These are phyloP conservation scores for Lasioglossum calceatum DNA, from an alignment of 2,888 invertebrate genomes.

Conservation along the genomic window DNA sequence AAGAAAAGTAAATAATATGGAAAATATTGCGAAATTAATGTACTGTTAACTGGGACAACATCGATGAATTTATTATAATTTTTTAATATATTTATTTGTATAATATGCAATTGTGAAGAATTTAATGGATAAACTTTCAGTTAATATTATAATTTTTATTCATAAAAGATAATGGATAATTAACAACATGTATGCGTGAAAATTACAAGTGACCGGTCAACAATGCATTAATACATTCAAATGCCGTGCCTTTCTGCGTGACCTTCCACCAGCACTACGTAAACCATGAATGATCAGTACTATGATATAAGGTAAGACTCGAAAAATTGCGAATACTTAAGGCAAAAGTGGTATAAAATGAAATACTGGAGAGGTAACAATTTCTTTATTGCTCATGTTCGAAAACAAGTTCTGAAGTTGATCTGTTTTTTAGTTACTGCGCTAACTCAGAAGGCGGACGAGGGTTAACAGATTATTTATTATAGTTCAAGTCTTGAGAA, in stretches of 20 bases:
- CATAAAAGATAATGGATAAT: neutral
- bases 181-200: neutral
- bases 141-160: too few species aligned
- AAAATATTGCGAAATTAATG: neutral
- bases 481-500: neutral
- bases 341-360: neutral
- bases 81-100: too few species aligned
- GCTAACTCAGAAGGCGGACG: too few species aligned
- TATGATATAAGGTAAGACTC: neutral
- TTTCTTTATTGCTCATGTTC: neutral
- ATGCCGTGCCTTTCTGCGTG: neutral
- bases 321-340: neutral
- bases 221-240: neutral
- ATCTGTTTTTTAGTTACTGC: neutral
- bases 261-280: neutral
- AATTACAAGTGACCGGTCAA: constrained; percentile 6
- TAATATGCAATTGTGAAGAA: too few species aligned
- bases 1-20: too few species aligned
- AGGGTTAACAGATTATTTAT: neutral
- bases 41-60: neutral
- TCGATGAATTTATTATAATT: too few species aligned
- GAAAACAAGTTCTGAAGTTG: neutral
- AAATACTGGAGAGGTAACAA: neutral
- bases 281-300: neutral
- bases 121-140: too few species aligned